phyloP scores from a whole-genome alignment of 2,888 invertebrate species.

The Alsophila aescularia region DNA sequence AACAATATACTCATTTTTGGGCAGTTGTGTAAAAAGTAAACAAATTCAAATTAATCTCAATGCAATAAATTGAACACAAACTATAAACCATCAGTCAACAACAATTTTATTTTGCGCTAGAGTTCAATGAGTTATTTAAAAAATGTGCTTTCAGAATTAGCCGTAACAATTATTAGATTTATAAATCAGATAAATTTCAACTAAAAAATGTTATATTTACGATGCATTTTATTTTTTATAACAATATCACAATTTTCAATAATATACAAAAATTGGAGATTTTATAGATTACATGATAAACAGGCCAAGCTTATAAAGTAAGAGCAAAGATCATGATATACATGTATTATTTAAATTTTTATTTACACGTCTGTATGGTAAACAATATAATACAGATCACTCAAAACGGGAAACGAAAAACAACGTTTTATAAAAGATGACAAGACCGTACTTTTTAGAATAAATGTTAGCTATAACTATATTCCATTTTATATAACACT shows the following conservation, averaged over 20 bases:
- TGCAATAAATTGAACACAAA: not conserved
- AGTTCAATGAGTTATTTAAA: not conserved
- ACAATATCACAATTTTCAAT: slow-evolving; percentile 85
- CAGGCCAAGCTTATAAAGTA: slow-evolving; percentile 80
- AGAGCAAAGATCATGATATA: slow-evolving; percentile 72
- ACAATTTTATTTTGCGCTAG: not conserved
- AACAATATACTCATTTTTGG: not conserved
- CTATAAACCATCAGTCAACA: not conserved
- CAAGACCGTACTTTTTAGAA: slow-evolving; percentile 55
- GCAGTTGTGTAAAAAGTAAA: too few relatives aligned
- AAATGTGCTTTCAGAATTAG: slow-evolving; percentile 14
- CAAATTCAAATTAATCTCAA: not conserved
- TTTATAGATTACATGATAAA: slow-evolving; percentile 74
- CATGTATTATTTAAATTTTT: slow-evolving; percentile 57
- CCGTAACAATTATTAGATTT: slow-evolving; percentile 13
- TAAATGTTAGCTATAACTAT: slow-evolving; percentile 65
- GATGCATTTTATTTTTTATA: slow-evolving; percentile 71
- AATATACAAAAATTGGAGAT: slow-evolving; percentile 81
- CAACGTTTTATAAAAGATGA: slow-evolving; percentile 61
- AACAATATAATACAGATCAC: slow-evolving; percentile 57
- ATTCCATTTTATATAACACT: slow-evolving; percentile 72
- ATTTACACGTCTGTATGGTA: slow-evolving; percentile 40
- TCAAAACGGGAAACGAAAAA: slow-evolving; percentile 66
- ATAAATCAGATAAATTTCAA: slow-evolving; percentile 41
- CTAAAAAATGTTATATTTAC: slow-evolving; percentile 63